These are phyloP conservation scores for Diachasmimorpha longicaudata DNA, from an alignment of 1,140 invertebrate genomes.

Conservation along the genomic window DNA sequence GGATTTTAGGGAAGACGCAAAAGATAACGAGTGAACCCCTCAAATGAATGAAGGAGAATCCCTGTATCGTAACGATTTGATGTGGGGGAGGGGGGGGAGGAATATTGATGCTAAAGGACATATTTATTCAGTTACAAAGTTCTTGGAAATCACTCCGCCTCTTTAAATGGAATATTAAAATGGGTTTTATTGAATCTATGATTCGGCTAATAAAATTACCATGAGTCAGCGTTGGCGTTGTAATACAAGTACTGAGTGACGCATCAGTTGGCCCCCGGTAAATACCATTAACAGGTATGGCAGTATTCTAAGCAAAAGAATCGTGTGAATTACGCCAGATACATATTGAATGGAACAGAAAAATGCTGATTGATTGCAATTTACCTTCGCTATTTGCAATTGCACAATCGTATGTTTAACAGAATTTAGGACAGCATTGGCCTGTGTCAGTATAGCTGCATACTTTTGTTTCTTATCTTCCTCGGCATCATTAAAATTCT, in stretches of 20 bases:
- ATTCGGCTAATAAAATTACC: conserved; percentile 32
- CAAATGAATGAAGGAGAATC: not conserved
- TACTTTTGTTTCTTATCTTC: conserved; percentile 52
- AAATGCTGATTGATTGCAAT: not conserved
- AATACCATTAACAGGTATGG: conserved; percentile 84
- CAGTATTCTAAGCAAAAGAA: conserved; percentile 75
- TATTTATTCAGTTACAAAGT: too few relatives aligned
- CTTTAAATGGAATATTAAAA: not conserved
- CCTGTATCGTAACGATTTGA: not conserved
- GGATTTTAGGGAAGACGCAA: conserved; percentile 14
- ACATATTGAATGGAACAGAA: not conserved
- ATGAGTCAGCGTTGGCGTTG: conserved; percentile 42
- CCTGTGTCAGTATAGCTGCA: conserved; percentile 51
- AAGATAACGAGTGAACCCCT: too few relatives aligned
- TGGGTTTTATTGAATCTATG: not conserved
- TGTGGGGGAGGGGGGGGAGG: not conserved
- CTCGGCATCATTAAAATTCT: conserved; percentile 37
- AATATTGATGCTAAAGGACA: too few relatives aligned
- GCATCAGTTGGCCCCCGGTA: conserved; percentile 70
- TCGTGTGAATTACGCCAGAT: not conserved
- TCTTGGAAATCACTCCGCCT: too few relatives aligned
- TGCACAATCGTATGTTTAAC: conserved; percentile 98
- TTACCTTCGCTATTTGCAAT: conserved; percentile 95
- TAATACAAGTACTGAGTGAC: conserved; percentile 25
- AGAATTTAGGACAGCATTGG: conserved; percentile 60